Evolutionary conservation across 2,888 invertebrate species (phyloP).

Genomic region (Macrophya annulata): DNA sequence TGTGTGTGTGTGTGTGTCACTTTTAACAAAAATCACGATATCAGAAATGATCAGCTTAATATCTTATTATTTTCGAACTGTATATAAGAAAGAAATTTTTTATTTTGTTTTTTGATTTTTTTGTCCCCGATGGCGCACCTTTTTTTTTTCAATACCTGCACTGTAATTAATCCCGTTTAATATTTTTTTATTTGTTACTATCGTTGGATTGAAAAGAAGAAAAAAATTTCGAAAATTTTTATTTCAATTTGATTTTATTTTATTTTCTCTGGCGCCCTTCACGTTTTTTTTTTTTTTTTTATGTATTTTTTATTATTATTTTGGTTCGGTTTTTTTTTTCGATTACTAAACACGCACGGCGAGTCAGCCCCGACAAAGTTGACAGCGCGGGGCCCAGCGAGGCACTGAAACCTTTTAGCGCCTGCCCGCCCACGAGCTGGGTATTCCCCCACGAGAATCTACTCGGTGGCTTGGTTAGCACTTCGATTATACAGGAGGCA

Average conservation of each 20-base stretch:
- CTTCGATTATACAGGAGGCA: constrained; percentile 38
- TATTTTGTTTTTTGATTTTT: no score
- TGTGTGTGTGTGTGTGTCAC: no score
- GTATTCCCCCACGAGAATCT: constrained; percentile 30
- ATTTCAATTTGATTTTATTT: neutral
- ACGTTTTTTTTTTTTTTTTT: neutral
- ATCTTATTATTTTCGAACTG: neutral
- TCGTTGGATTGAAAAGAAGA: neutral
- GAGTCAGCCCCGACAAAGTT: constrained; percentile 67
- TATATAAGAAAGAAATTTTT: neutral
- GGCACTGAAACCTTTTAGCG: constrained; percentile 73
- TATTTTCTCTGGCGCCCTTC: neutral
- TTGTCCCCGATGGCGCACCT: no score
- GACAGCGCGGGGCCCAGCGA: constrained; percentile 76
- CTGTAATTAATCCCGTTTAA: no score
- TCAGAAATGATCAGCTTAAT: no score
- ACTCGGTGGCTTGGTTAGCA: constrained; percentile 21
- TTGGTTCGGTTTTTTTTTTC: neutral
- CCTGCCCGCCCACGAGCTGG: constrained; percentile 51
- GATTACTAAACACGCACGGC: neutral
- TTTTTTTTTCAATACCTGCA: no score
- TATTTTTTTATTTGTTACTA: neutral
- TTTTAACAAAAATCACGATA: no score
- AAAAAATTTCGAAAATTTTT: neutral
- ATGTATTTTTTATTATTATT: neutral